Evolutionary conservation across 2,888 invertebrate species (phyloP).

Genomic region (Zygothrica quintamaculata): DNA sequence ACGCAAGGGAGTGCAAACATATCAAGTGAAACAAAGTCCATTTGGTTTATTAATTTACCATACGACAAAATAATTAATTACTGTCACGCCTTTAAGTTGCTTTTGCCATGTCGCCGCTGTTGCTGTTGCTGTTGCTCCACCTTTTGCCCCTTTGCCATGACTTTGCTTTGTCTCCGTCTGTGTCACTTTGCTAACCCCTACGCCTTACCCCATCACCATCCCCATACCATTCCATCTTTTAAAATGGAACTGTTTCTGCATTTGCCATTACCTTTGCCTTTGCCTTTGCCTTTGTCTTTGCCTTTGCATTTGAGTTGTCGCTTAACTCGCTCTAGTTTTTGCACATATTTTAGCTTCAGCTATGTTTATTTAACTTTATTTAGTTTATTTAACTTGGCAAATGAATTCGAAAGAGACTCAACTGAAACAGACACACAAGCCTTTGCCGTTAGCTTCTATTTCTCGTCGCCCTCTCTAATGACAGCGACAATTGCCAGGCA

Average conservation of each 20-base stretch:
- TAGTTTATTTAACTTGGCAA: conserved; percentile 80
- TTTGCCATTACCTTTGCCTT: neutral
- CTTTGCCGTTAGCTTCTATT: conserved; percentile 4
- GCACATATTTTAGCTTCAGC: conserved; percentile 66
- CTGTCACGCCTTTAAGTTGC: conserved; percentile 84
- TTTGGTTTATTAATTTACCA: conserved; percentile 81
- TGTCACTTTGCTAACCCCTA: no score
- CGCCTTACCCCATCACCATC: no score
- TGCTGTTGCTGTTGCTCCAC: conserved; percentile 10
- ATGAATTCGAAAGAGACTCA: conserved; percentile 83
- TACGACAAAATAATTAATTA: conserved; percentile 85
- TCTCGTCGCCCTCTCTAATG: conserved; percentile 13
- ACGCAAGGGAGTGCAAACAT: conserved; percentile 70
- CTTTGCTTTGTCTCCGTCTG: conserved; percentile 11
- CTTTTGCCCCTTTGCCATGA: conserved; percentile 4
- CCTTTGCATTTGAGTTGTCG: conserved; percentile 63
- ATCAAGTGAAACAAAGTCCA: conserved; percentile 81
- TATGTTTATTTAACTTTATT: conserved; percentile 79
- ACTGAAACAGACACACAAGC: conserved; percentile 23
- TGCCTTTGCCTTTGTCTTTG: conserved; percentile 1
- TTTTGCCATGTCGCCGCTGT: conserved; percentile 55
- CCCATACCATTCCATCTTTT: neutral
- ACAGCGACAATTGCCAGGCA: conserved; percentile 67
- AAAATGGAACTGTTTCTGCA: conserved; percentile 18
- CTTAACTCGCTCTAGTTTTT: conserved; percentile 75